Percentiles rank a stretch among this genome's conserved stretches.
These are phyloP conservation scores for Oreonectes daqikongensis DNA, from an alignment of 2,797 vertebrate species.

Conservation along the genomic window DNA sequence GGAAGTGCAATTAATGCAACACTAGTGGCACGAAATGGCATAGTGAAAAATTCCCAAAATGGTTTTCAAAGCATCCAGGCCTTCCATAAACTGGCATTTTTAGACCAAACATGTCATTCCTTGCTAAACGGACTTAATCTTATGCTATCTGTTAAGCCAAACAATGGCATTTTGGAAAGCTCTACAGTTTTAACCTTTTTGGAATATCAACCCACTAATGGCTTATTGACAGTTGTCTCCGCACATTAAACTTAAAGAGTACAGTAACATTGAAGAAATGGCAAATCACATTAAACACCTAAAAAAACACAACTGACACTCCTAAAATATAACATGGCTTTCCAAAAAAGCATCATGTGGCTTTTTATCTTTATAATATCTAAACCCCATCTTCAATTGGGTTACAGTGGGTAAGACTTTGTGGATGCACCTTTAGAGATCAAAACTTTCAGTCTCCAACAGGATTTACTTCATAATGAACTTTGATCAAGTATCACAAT, in stretches of 20 bases:
- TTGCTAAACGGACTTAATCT: not conserved
- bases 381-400: not conserved
- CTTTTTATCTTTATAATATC: not conserved
- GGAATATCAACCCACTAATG: too few relatives aligned
- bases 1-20: not conserved
- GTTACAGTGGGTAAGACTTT: not conserved
- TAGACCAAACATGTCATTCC: not conserved
- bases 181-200: too few relatives aligned
- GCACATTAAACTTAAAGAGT: too few relatives aligned
- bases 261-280: too few relatives aligned
- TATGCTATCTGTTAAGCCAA: too few relatives aligned
- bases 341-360: not conserved
- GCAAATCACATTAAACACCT: not conserved
- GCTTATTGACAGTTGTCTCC: too few relatives aligned
- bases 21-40: not conserved
- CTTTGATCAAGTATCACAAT: not conserved
- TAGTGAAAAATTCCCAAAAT: not conserved
- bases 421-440: not conserved
- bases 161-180: too few relatives aligned
- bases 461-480: not conserved
- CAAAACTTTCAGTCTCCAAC: not conserved
- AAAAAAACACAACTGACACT: not conserved
- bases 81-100: not conserved
- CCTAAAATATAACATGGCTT: not conserved
- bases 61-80: not conserved